Conservation (phyloP, 2,797 vertebrate species). For the Graptemys geographica region DNA sequence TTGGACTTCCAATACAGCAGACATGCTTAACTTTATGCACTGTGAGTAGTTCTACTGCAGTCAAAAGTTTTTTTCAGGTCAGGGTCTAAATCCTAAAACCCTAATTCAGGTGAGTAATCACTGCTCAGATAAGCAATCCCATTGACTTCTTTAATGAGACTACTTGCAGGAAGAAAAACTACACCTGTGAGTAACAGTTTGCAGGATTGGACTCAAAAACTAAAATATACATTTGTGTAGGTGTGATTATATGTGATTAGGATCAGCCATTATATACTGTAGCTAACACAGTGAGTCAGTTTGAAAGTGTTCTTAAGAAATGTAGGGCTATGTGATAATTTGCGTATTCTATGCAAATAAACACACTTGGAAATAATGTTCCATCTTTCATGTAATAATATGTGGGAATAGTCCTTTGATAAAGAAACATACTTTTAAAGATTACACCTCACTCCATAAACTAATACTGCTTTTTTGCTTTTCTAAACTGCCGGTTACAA, state of each 20-base stretch:
- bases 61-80: not conserved
- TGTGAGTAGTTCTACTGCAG: not conserved
- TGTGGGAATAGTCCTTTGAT: not conserved
- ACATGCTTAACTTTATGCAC: not conserved
- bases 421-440: slow-evolving; percentile 31
- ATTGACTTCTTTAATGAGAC: not conserved
- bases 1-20: not conserved
- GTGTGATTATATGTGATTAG: not conserved
- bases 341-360: not conserved
- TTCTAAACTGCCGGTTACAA: not conserved
- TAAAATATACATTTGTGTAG: not conserved
- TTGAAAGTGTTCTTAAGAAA: slow-evolving; percentile 31
- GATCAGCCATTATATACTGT: slow-evolving; percentile 15
- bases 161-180: not conserved
- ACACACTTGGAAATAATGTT: slow-evolving; percentile 12
- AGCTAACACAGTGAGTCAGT: not conserved
- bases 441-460: not conserved
- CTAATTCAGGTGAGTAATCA: not conserved
- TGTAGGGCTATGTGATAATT: not conserved
- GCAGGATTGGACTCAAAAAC: not conserved
- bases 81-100: not conserved
- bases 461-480: slow-evolving; percentile 17
- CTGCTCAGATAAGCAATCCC: not conserved
- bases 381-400: slow-evolving; percentile 25
- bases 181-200: not conserved